Conservation (phyloP, 2,888 invertebrate genomes). For the Ornithoptera priamus region DNA sequence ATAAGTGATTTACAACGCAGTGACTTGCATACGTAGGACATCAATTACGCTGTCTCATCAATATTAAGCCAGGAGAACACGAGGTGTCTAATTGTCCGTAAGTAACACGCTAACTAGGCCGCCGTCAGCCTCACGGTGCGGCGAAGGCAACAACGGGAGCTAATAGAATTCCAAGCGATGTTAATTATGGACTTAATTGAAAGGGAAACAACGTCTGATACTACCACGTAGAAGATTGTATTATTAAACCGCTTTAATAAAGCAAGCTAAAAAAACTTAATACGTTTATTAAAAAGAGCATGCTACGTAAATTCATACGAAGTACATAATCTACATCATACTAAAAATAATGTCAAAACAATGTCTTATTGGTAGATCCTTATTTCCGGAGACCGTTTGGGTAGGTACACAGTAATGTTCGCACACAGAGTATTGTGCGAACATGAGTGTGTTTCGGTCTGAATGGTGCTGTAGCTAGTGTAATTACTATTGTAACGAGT, state of each 20-base stretch:
- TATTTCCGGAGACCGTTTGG: too few species aligned
- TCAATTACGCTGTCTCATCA: constrained; percentile 29
- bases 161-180: constrained; percentile 39
- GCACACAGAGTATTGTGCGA: too few species aligned
- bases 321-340: not conserved
- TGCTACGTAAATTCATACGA: not conserved
- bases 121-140: constrained; percentile 45
- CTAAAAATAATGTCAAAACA: not conserved
- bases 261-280: not conserved
- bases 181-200: constrained; percentile 49
- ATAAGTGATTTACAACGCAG: constrained; percentile 5
- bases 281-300: not conserved
- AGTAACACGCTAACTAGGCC: constrained; percentile 64
- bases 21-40: constrained; percentile 24
- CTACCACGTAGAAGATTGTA: constrained; percentile 34
- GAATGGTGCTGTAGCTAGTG: too few species aligned
- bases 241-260: constrained; percentile 20
- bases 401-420: too few species aligned
- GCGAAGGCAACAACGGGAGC: constrained; percentile 36
- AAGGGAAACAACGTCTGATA: constrained; percentile 39
- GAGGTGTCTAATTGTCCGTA: constrained; percentile 59
- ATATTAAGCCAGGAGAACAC: constrained; percentile 19
- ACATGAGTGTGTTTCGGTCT: too few species aligned
- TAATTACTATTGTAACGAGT: too few species aligned
- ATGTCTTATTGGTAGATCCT: too few species aligned